Conservation (phyloP, 2,888 invertebrate genomes). For the Caenorhabditis plicata region DNA sequence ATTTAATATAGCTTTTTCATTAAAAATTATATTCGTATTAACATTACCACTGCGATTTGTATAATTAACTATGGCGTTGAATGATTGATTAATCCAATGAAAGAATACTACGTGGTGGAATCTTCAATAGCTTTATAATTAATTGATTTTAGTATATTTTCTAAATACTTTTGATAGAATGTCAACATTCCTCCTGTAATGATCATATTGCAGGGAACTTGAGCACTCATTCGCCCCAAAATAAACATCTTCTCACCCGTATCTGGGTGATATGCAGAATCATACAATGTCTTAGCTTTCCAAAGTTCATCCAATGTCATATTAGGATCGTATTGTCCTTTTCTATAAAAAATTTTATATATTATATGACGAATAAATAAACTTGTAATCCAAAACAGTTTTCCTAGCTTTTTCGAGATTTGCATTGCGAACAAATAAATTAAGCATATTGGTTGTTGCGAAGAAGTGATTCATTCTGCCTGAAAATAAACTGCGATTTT, state of each 20-base stretch:
- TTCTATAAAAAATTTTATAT: constrained; percentile 57
- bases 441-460: constrained; percentile 87
- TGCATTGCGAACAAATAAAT: constrained; percentile 75
- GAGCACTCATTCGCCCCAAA: constrained; percentile 93
- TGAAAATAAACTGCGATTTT: constrained; percentile 28
- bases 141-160: background rate
- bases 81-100: constrained; percentile 78
- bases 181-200: constrained; percentile 96
- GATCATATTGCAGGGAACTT: constrained; percentile 89
- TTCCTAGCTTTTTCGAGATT: constrained; percentile 79
- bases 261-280: constrained; percentile 96
- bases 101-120: constrained; percentile 89
- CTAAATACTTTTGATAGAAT: constrained; percentile 74
- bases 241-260: constrained; percentile 91
- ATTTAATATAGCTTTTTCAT: background rate
- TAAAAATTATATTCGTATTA: background rate
- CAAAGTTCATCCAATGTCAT: constrained; percentile 81
- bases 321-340: constrained; percentile 70
- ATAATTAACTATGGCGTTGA: constrained; percentile 97
- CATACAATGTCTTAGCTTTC: constrained; percentile 87
- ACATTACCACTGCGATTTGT: constrained; percentile 82
- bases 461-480: constrained; percentile 89
- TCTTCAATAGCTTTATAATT: constrained; percentile 70
- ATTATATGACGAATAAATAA: background rate
- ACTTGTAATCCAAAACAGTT: constrained; percentile 79